A percentile compares a stretch with the other conserved stretches of the same genome.
Conservation (phyloP, 2,888 invertebrate species). For the Steinernema carpocapsae region DNA sequence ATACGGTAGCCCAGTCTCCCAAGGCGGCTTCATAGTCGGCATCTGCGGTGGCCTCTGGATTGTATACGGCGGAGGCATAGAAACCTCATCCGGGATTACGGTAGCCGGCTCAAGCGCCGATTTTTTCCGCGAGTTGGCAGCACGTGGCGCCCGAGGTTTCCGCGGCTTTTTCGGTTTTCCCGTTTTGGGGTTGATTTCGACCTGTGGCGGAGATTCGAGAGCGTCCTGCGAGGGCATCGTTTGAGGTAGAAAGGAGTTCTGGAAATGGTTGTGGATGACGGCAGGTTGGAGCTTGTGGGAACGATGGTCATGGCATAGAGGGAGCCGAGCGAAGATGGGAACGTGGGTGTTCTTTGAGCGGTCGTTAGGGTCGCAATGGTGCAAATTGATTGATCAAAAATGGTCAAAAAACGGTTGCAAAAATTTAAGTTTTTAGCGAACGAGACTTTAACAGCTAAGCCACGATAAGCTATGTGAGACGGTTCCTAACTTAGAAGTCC, state of each 20-base stretch:
- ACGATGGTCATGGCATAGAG: no score
- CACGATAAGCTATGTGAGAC: no score
- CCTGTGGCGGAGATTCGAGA: neutral
- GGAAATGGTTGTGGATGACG: neutral
- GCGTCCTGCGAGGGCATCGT: neutral
- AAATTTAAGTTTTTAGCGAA: no score
- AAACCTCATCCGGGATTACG: conserved; percentile 6
- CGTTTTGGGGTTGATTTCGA: conserved; percentile 20
- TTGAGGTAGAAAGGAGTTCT: neutral
- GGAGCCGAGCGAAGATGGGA: no score
- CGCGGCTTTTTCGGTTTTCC: conserved; percentile 11
- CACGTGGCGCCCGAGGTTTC: conserved; percentile 1
- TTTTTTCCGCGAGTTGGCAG: neutral
- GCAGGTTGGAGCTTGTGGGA: no score
- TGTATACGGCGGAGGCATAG: conserved; percentile 7
- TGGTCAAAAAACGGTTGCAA: no score
- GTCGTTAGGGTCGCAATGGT: no score
- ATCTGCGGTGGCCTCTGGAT: neutral
- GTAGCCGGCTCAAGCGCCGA: conserved; percentile 1
- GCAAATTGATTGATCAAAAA: no score
- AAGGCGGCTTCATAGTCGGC: conserved; percentile 15
- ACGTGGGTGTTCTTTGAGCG: no score
- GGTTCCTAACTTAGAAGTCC: no score
- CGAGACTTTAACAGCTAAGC: no score
- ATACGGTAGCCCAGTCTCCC: neutral